phyloP scores from a whole-genome alignment of 2,797 vertebrate genomes.

The Avahi laniger region DNA sequence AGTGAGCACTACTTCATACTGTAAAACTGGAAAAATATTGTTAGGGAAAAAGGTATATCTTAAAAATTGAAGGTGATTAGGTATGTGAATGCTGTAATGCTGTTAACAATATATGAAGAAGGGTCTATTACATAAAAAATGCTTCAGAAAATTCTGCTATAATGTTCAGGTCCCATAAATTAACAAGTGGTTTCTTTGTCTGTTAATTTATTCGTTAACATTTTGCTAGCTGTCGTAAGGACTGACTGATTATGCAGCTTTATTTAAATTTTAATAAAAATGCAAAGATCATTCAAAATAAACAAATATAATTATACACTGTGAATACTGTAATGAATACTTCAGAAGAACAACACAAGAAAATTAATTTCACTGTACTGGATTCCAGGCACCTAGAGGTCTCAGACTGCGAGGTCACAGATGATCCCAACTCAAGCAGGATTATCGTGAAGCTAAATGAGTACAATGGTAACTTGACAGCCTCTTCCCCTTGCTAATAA shows the following conservation, averaged over 20 bases:
- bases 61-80: neutral
- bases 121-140: neutral
- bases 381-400: neutral
- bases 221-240: slow-evolving; percentile 44
- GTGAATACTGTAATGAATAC: slow-evolving; percentile 48
- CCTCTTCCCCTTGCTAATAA: slow-evolving; percentile 11
- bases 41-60: neutral
- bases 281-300: slow-evolving; percentile 60
- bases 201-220: slow-evolving; percentile 44
- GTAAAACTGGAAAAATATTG: neutral
- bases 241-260: slow-evolving; percentile 41
- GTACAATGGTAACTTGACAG: neutral
- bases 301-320: slow-evolving; percentile 57
- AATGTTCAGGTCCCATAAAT: slow-evolving; percentile 33
- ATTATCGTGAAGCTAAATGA: slow-evolving; percentile 29
- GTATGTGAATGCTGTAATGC: neutral
- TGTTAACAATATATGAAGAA: neutral
- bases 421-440: slow-evolving; percentile 23
- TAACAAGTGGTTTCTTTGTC: slow-evolving; percentile 12
- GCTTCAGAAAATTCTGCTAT: slow-evolving; percentile 28
- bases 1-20: neutral
- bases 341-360: slow-evolving; percentile 40
- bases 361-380: slow-evolving; percentile 52
- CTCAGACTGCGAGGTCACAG: slow-evolving; percentile 27
- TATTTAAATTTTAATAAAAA: slow-evolving; percentile 70